Base-by-base conservation (phyloP, 2,888 invertebrate genomes). In the Leptinotarsa juncta region DNA sequence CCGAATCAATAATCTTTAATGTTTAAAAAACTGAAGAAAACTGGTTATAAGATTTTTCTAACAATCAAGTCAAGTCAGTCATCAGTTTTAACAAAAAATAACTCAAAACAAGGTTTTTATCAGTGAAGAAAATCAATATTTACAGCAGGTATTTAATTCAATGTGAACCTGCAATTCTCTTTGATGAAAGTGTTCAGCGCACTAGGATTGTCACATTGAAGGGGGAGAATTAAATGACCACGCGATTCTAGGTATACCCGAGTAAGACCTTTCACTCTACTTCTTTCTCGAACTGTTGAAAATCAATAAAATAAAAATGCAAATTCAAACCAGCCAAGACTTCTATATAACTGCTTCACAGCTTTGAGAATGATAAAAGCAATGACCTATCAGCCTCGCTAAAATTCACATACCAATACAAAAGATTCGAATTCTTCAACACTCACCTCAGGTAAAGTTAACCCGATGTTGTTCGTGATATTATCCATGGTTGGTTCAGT, bases 381-480 rank as follows among this genome's bases (percentile, higher is more conserved):
- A 62, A 62, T 7, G 62, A 62, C 62, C 23, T 57, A 57, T 4
- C 23, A 12, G 4, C 51, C 26, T 74, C 65, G 71, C 73, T 70
- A 71, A 66, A 74, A 69, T 49, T 65, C 67, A 62, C 10, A 3
- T 42, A 10, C 23, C 53, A 18, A 42, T 42, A 53, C 60, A 60
- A 23, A 65, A 65, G 72, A 73, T 77, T 73, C 72, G 60, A 72
- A 77, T 74, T 73, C 72, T 77, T 78, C 66, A 71, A 74, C 71
- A 75, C 80, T 80, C 70, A 82, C 87, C 87, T 87, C 87, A 78
- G 87, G 86, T 83, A 86, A 79, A 82, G 82, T 85, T 42, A 84
- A 80, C 67, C 84, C 82, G 77, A 86, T 80, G 82, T 86, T 87
- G 78, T 87, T 86, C 76, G 85, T 82, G 67, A 87, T 81, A 77